Percentiles rank a stretch among this genome's conserved stretches.
phyloP scores from a whole-genome alignment of 2,888 invertebrate species.

The Calliopum simillimum region DNA sequence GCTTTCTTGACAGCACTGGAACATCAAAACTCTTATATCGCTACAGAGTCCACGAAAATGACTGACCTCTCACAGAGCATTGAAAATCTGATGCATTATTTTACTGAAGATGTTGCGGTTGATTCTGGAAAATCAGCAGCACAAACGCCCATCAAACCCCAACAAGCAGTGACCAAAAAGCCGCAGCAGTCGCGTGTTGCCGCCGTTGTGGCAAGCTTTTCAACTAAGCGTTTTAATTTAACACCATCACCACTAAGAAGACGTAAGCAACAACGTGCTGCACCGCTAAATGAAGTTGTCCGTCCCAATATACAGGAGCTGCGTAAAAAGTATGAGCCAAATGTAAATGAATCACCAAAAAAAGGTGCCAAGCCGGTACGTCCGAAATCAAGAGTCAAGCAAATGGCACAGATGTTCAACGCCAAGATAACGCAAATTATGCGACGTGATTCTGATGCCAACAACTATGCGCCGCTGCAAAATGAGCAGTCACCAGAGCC shows the following conservation, averaged over 20 bases:
- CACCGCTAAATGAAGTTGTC: background rate
- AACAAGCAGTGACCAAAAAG: background rate
- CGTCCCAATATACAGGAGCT: conserved; percentile 49
- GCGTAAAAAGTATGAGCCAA: conserved; percentile 54
- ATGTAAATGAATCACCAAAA: conserved; percentile 6
- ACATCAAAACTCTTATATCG: conserved; percentile 50
- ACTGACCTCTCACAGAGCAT: conserved; percentile 55
- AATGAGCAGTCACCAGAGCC: conserved; percentile 52
- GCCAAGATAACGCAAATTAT: conserved; percentile 57
- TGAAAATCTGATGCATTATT: conserved; percentile 59
- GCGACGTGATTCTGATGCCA: conserved; percentile 44
- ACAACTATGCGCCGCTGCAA: conserved; percentile 48
- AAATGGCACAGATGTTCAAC: conserved; percentile 61
- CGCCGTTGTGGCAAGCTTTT: conserved; percentile 51
- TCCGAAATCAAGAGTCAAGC: conserved; percentile 56
- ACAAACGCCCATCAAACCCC: conserved; percentile 46
- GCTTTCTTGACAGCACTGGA: conserved; percentile 52
- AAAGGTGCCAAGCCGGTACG: conserved; percentile 24
- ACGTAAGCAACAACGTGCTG: conserved; percentile 33
- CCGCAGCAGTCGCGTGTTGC: conserved; percentile 51
- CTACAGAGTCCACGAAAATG: conserved; percentile 43
- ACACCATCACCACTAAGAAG: conserved; percentile 32
- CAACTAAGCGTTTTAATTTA: conserved; percentile 40
- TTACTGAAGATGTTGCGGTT: conserved; percentile 57
- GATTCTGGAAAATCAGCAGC: conserved; percentile 34